phyloP scores from a whole-genome alignment of 2,113 vertebrate species.

The Cyanistes caeruleus region DNA sequence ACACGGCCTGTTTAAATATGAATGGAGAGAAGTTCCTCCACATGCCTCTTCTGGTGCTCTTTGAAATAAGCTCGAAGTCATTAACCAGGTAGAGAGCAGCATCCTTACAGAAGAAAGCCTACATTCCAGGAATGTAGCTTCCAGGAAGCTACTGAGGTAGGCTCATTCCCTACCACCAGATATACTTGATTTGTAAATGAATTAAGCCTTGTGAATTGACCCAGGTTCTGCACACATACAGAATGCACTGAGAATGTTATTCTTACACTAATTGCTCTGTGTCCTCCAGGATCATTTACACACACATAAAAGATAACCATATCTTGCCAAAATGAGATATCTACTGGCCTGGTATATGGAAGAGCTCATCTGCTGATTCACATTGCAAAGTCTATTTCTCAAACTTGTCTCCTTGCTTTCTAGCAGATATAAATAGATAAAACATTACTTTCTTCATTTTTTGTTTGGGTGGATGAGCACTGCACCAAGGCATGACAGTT shows the following conservation, averaged over 20 bases:
- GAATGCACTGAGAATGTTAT: background rate
- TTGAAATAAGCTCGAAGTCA: background rate
- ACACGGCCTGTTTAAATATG: background rate
- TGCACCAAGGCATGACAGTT: background rate
- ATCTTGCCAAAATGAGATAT: background rate
- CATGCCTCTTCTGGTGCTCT: background rate
- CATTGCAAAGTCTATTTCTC: background rate
- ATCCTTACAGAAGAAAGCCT: background rate
- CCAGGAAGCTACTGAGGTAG: background rate
- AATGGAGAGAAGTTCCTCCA: background rate
- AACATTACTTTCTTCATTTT: background rate
- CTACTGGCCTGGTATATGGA: background rate
- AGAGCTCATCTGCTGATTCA: background rate
- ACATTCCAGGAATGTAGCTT: background rate
- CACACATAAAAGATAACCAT: background rate
- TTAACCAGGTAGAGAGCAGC: background rate
- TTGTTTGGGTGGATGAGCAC: fast-evolving
- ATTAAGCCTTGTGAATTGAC: background rate
- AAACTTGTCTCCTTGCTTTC: background rate
- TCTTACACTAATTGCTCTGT: background rate
- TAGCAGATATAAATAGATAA: background rate
- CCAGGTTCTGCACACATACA: background rate
- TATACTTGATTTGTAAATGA: background rate
- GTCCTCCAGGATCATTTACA: background rate
- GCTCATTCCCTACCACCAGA: background rate